Evolutionary conservation across 2,888 invertebrate genomes (phyloP), one percentile per base, ranked within the genome.

Genomic region (Anticlea derivata): DNA sequence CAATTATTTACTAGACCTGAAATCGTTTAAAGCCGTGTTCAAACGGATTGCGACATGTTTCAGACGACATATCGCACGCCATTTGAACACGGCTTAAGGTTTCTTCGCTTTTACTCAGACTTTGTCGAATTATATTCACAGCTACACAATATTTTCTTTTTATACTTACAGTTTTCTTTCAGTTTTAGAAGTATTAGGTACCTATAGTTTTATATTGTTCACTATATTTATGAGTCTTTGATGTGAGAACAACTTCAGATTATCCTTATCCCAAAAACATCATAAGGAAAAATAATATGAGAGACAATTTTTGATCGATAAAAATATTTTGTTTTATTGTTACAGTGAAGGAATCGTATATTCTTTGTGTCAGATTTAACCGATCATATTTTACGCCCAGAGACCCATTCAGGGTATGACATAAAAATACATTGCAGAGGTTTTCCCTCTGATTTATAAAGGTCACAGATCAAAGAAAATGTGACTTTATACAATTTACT

Each of bases 301-400:
- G 12, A 55, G 38, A 35, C 38, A 41, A 34, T 54, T 45, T 46
- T 37, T 47, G 53, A 65, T 61, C 61, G 60, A 67, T 60, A 61
- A 59, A 61, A 55, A 60, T 55, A 61, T 70, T 66, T 61, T 68
- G 67, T 71, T 73, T 71, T 76, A 75, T 73, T 68, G 68, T 70
- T 59, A 60, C 60, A 50, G 58, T 50, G 61, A 60, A 61, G 67
- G 55, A 69, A 67, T 66, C 65, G 62, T 70, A 72, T 74, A 71
- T 75, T 73, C 65, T 60, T 70, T 67, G 63, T 64, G 75, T 73
- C 73, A 65, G 72, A 69, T 77, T 72, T 76, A 71, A 72, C 69
- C 66, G 69, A 73, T 76, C 73, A 78, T 78, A 78, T 78, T 75
- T 78, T 75, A 78, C 67, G 63, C 67, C 52, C 59, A 60, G 60